A percentile compares a stretch with the other conserved stretches of the same genome.
Evolutionary conservation across 2,113 vertebrate species (phyloP).

Genomic region (Pygoscelis antarcticus): DNA sequence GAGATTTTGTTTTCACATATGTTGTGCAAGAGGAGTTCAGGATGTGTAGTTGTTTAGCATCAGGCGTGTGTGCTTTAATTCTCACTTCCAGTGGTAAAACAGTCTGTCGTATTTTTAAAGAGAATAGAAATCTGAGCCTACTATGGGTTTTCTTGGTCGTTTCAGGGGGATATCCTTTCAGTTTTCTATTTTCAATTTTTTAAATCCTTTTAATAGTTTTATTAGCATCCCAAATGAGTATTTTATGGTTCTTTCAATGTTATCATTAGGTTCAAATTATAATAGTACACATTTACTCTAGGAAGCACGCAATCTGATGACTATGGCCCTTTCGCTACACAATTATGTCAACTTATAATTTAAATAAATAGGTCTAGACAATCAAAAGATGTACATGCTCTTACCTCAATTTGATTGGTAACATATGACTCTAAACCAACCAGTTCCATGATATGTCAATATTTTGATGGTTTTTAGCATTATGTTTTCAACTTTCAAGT

Average conservation of each 20-base stretch:
- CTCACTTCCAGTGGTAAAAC: constrained; percentile 77
- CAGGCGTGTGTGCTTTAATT: constrained; percentile 71
- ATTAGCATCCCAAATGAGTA: not conserved
- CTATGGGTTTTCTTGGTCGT: not conserved
- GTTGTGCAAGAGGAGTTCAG: constrained; percentile 69
- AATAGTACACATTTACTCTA: not conserved
- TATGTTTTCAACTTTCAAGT: not conserved
- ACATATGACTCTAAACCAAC: not conserved
- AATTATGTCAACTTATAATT: not conserved
- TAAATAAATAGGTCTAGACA: not conserved
- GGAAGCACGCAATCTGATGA: not conserved
- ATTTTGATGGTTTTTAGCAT: not conserved
- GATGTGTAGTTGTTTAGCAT: constrained; percentile 73
- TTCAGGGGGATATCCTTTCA: constrained; percentile 30
- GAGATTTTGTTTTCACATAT: constrained; percentile 73
- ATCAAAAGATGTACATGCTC: not conserved
- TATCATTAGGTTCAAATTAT: not conserved
- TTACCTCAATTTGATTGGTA: not conserved
- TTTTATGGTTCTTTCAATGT: not conserved
- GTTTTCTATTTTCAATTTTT: constrained; percentile 9
- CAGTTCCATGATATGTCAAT: not conserved
- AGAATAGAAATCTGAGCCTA: constrained; percentile 44
- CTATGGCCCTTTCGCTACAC: not conserved
- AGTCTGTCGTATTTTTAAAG: constrained; percentile 71
- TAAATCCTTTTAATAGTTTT: not conserved